Evolutionary conservation across 2,797 vertebrate species (phyloP), one percentile per base, ranked within the genome.

Genomic region (Molossus molossus): DNA sequence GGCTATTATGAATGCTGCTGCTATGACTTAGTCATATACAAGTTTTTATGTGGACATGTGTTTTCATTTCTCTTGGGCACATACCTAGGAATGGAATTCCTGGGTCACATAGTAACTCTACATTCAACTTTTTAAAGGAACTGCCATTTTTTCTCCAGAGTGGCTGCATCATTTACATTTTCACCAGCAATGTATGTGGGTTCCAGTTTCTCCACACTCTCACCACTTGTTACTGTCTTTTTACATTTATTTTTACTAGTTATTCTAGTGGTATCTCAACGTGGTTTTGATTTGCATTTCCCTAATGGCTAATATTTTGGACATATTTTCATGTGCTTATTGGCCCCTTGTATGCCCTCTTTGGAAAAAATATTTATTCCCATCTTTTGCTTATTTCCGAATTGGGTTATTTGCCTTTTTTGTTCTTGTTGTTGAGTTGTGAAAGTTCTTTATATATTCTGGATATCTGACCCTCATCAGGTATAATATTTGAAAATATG

Each of bases 381-480:
- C n/a, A 90, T 11, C 29, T 48, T 92, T 83, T 92, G 40, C 14
- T 53, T 21, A 92, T 70, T 73, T 96, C 62, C 76, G 2, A 87
- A 77, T 45, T 87, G 62, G 62, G 27, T 37, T 76, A 57, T 64
- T 62, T 64, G 27, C 15, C 6, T 55, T 84, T 83, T 75, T 55
- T 77, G 40, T 83, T 62, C 37, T 33, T 76, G 9, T 17, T 83
- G 58, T 70, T 91, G 69, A 76, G 33, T 48, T 92, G 6, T 62
- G 58, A 18, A 72, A n/a, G 20, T 58, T 91, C 67, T 58, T 81
- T 58, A 73, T 29, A 23, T 62, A 70, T 90, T 67, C 58, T 33
- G 33, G 33, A 33, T 33, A 33, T 33, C 33, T 33, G 33, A 33
- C 33, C 6, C n/a, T 58, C 50, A 25, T 58, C 60, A 85, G 57